Evolutionary conservation across 2,113 vertebrate genomes (phyloP).

Genomic region (Lophius piscatorius): DNA sequence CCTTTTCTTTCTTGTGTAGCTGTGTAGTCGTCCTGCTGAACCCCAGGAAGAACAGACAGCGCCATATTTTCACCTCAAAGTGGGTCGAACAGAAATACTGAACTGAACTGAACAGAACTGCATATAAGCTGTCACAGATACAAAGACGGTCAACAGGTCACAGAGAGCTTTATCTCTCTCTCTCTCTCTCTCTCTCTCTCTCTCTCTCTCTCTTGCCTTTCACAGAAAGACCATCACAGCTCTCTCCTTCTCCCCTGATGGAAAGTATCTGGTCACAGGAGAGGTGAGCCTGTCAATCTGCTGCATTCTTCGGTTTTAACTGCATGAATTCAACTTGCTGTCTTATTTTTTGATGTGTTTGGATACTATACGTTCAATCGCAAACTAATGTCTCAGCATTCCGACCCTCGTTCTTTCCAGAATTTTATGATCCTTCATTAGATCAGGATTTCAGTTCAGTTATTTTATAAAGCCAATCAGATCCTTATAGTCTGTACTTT

Average conservation of each 20-base stretch:
- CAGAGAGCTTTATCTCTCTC: not conserved
- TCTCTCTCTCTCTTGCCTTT: slow-evolving; percentile 30
- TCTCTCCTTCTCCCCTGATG: slow-evolving; percentile 94
- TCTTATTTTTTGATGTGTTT: not conserved
- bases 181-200: not conserved
- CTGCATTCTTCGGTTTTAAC: not conserved
- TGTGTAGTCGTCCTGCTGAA: slow-evolving; percentile 96
- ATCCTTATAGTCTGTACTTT: not conserved
- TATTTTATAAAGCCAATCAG: not conserved
- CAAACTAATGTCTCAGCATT: not conserved
- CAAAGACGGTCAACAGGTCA: not conserved
- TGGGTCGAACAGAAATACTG: slow-evolving; percentile 61
- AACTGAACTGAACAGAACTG: not conserved
- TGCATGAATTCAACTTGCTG: not conserved
- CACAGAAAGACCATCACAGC: slow-evolving; percentile 94
- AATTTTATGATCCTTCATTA: not conserved
- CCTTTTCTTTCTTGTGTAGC: slow-evolving; percentile 64
- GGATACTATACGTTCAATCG: not conserved
- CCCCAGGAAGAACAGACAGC: slow-evolving; percentile 90
- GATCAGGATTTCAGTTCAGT: not conserved
- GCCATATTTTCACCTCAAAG: slow-evolving; percentile 95
- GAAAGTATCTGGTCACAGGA: slow-evolving; percentile 95
- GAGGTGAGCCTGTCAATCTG: slow-evolving; percentile 85
- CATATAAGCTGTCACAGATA: too few species aligned
- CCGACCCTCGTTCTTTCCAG: too few species aligned